Evolutionary conservation across 2,888 invertebrate genomes (phyloP).

Genomic region (Gastrophysa polygoni): DNA sequence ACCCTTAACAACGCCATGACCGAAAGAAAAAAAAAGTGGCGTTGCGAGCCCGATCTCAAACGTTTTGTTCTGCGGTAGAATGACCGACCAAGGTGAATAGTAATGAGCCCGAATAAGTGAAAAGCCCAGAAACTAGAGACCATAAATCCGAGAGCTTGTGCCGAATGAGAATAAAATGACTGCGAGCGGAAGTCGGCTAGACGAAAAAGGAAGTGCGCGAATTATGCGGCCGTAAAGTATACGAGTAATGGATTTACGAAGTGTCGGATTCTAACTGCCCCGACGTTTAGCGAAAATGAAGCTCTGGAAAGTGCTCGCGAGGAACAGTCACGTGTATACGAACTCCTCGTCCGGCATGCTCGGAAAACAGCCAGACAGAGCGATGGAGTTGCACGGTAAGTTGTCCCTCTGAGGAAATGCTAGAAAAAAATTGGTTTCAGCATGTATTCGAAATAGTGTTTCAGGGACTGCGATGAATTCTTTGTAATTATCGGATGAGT

Average conservation of each 20-base stretch:
- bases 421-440: no score
- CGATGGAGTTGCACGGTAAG: conserved; percentile 50
- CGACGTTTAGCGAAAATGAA: conserved; percentile 50
- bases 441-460: no score
- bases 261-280: conserved; percentile 24
- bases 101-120: conserved; percentile 5
- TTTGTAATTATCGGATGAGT: no score
- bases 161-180: conserved; percentile 14
- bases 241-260: conserved; percentile 16
- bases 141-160: conserved; percentile 5
- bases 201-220: conserved; percentile 15
- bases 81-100: background rate
- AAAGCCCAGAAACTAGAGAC: background rate
- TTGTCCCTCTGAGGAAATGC: conserved; percentile 7
- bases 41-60: no score
- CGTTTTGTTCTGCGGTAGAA: no score
- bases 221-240: conserved; percentile 12
- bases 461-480: no score
- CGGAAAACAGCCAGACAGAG: conserved; percentile 41
- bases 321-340: conserved; percentile 56
- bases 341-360: conserved; percentile 30
- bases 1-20: no score
- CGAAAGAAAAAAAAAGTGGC: no score
- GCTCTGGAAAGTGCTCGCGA: conserved; percentile 57
- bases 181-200: background rate